A percentile compares a stretch with the other conserved stretches of the same genome.
These are phyloP conservation scores for Cecidostiba fungosa DNA, from an alignment of 2,888 invertebrate species.

Conservation along the genomic window DNA sequence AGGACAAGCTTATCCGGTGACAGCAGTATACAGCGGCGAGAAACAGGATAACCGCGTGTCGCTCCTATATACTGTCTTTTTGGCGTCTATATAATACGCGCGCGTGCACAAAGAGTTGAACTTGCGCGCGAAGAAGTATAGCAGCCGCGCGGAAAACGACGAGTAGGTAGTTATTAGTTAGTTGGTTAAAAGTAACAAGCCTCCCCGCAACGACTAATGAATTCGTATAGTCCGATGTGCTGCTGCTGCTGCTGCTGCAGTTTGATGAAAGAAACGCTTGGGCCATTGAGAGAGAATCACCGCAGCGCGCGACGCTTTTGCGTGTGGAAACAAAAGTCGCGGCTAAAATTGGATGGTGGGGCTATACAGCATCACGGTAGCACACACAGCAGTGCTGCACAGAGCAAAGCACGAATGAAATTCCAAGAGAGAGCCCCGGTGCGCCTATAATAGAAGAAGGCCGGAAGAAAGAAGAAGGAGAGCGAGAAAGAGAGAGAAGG, in stretches of 20 bases:
- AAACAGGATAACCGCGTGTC: no score
- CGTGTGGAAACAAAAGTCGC: slow-evolving; percentile 28
- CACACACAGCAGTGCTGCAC: no score
- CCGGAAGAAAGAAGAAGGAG: slow-evolving; percentile 1
- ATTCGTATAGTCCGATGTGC: slow-evolving; percentile 9
- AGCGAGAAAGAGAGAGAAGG: no score
- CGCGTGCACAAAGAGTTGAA: no score
- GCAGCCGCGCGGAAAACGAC: not conserved
- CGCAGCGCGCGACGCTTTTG: not conserved
- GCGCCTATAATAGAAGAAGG: slow-evolving; percentile 32
- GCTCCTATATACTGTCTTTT: no score
- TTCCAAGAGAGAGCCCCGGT: slow-evolving; percentile 31
- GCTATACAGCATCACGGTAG: no score
- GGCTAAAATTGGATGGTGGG: slow-evolving; percentile 55
- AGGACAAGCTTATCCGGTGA: no score
- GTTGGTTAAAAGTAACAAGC: slow-evolving; percentile 30
- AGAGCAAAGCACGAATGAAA: slow-evolving; percentile 41
- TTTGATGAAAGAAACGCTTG: slow-evolving; percentile 46
- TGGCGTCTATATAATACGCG: no score
- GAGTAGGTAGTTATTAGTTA: not conserved
- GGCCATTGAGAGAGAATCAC: slow-evolving; percentile 41
- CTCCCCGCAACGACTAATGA: slow-evolving; percentile 24
- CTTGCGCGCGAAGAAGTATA: no score
- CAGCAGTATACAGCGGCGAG: no score
- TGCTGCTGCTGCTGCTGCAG: not conserved